Conservation (phyloP, 2,113 vertebrate species). For the Beaufortia kweichowensis region DNA sequence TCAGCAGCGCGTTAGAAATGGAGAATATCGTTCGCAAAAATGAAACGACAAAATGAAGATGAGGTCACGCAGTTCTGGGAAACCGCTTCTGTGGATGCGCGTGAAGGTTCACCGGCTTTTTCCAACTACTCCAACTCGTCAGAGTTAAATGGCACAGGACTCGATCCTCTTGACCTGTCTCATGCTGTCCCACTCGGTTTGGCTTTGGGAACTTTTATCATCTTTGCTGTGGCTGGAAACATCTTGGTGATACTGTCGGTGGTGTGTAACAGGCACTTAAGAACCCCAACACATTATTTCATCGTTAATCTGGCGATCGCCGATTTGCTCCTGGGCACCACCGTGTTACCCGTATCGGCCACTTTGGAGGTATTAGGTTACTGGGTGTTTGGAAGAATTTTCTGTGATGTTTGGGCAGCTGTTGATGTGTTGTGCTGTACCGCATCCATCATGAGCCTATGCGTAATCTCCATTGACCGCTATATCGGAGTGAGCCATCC, state of each 20-base stretch:
- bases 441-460: slow-evolving; percentile 82
- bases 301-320: slow-evolving; percentile 76
- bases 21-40: slow-evolving; percentile 13
- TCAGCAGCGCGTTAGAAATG: slow-evolving; percentile 3
- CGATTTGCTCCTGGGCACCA: slow-evolving; percentile 81
- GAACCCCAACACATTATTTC: slow-evolving; percentile 83
- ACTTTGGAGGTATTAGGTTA: slow-evolving; percentile 76
- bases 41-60: slow-evolving; percentile 33
- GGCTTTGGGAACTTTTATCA: slow-evolving; percentile 80
- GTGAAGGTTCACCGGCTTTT: not conserved
- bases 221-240: slow-evolving; percentile 81
- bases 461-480: slow-evolving; percentile 83
- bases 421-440: slow-evolving; percentile 85
- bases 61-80: not conserved
- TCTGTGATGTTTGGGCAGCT: slow-evolving; percentile 76
- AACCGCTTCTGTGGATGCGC: not conserved
- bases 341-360: slow-evolving; percentile 80
- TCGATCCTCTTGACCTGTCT: slow-evolving; percentile 5
- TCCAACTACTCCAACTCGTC: slow-evolving; percentile 24
- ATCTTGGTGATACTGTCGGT: slow-evolving; percentile 77
- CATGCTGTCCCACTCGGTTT: slow-evolving; percentile 77
- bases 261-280: slow-evolving; percentile 81
- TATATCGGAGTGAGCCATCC: slow-evolving; percentile 83
- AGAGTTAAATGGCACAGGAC: not conserved
- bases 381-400: slow-evolving; percentile 81